Evolutionary conservation across 2,888 invertebrate species (phyloP), one percentile per base, ranked within the genome.

Genomic region (Ophion obscuratus): DNA sequence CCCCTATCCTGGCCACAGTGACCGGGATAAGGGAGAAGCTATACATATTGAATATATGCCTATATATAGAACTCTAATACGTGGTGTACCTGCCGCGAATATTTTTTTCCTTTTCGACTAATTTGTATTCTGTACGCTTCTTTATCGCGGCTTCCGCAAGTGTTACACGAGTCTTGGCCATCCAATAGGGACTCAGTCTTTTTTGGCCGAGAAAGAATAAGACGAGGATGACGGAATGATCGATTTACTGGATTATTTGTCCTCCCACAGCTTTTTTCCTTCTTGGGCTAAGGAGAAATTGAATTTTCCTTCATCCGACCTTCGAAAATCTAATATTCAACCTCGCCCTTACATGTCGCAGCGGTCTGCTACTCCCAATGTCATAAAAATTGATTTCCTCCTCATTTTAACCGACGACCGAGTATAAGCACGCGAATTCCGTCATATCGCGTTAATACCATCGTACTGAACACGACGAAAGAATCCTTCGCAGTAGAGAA

Each of bases 301-400:
- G n/a, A 44, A 68, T 77, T 77, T 59, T 67, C 67, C n/a, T 62
- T 14, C 24, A 17, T 62, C n/a, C 27, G 20, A 53, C 66, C 61
- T n/a, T 36, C n/a, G 61, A 67, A 61, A 78, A 78, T 47, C 61
- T 3, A 62, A 68, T 74, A 31, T 78, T 20, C 47, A 44, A 20
- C 17, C 14, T n/a, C 11, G 17, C 14, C n/a, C 17, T 68, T 83
- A 78, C 71, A 62, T 9, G 67, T 74, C 36, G 14, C 36, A 11
- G 17, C 7, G 6, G 24, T 20, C n/a, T 17, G 17, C 47, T 74
- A 70, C 62, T 74, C 53, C 24, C 5, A 53, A 17, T 59, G 61
- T 53, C n/a, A 40, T 61, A 61, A 79, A 83, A 83, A 78, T 83
- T 67, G 73, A 66, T 61, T 74, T 79, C 53, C 70, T 68, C 61